Percentiles rank a stretch among this genome's conserved stretches.
Evolutionary conservation across 2,797 vertebrate species (phyloP).

Genomic region (Numenius phaeopus): DNA sequence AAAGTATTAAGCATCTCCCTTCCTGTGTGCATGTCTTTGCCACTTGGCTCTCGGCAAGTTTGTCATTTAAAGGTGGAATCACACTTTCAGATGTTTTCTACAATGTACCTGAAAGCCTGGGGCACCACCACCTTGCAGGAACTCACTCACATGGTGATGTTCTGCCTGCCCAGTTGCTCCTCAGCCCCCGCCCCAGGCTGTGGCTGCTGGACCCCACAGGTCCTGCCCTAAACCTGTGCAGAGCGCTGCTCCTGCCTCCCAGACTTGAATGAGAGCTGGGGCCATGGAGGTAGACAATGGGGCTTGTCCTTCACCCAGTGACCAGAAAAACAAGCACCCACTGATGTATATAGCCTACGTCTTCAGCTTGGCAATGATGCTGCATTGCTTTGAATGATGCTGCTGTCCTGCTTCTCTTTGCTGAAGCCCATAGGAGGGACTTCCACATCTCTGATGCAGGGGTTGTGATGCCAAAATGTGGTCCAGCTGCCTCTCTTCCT

Average conservation of each 20-base stretch:
- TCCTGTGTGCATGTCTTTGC: background rate
- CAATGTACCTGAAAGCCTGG: background rate
- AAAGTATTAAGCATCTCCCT: background rate
- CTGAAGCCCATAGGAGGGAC: background rate
- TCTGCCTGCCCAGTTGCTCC: background rate
- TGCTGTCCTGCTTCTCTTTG: background rate
- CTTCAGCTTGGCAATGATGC: background rate
- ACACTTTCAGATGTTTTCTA: background rate
- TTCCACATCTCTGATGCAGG: background rate
- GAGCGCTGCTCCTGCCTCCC: background rate
- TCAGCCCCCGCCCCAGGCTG: accelerated
- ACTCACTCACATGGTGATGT: accelerated
- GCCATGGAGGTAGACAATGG: accelerated
- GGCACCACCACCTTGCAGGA: accelerated
- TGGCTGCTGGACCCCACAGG: background rate
- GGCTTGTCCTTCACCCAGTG: accelerated
- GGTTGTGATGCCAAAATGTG: background rate
- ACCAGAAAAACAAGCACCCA: background rate
- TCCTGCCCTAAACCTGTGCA: background rate
- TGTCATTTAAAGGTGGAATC: background rate
- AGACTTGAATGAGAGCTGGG: accelerated
- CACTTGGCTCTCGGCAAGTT: background rate
- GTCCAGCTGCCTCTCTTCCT: too few relatives aligned
- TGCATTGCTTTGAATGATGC: background rate
- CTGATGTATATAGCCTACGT: accelerated